A percentile compares a stretch with the other conserved stretches of the same genome.
Conservation (phyloP, 2,113 vertebrate species). For the Noctilio leporinus region DNA sequence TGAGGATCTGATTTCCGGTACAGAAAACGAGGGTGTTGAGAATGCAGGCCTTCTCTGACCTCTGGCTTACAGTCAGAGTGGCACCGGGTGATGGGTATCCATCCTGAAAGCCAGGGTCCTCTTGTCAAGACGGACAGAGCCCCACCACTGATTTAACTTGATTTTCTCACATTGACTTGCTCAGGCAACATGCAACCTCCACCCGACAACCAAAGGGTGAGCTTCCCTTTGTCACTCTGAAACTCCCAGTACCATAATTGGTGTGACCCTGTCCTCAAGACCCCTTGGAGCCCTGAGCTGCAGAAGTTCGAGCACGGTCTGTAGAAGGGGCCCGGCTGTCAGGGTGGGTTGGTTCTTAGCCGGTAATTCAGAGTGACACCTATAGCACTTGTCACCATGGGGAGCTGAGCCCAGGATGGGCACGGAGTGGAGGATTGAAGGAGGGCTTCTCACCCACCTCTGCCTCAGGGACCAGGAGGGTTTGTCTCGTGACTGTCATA, state of each 20-base stretch:
- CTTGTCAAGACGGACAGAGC: background rate
- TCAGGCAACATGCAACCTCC: background rate
- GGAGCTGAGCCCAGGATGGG: background rate
- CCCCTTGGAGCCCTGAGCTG: background rate
- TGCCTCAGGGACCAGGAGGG: background rate
- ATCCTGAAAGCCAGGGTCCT: background rate
- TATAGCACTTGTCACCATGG: constrained; percentile 1
- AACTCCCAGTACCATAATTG: background rate
- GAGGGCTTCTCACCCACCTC: background rate
- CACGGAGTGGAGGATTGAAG: rapidly evolving
- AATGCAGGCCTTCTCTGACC: background rate
- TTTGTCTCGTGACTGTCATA: background rate
- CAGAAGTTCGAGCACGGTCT: background rate
- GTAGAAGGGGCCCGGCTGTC: background rate
- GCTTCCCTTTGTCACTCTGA: background rate
- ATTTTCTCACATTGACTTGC: background rate
- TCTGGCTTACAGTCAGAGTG: too few relatives aligned
- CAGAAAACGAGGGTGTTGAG: background rate
- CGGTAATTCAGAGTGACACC: constrained; percentile 30
- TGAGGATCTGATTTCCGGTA: background rate
- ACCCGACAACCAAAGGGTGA: background rate
- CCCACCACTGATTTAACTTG: background rate
- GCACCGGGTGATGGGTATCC: background rate
- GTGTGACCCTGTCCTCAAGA: background rate
- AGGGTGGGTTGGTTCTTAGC: background rate